Conservation (phyloP, 2,888 invertebrate genomes). For the Heliconius ethilla region DNA sequence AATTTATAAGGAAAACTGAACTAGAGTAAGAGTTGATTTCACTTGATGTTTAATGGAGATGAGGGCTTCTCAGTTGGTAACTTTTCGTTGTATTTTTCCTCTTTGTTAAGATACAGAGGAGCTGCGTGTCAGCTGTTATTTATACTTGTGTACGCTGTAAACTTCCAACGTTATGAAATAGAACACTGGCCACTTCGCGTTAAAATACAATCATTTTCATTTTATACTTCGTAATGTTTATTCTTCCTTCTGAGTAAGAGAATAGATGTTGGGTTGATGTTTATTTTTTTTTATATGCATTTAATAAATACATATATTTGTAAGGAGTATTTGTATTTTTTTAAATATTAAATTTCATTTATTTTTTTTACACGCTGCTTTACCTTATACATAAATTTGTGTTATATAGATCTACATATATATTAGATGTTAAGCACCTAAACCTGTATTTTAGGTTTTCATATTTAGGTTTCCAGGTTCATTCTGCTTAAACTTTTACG, state of each 20-base stretch:
- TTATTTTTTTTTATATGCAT: too few species aligned
- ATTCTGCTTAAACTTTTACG: too few species aligned
- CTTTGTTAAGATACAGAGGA: constrained; percentile 20
- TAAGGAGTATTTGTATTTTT: too few species aligned
- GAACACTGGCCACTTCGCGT: constrained; percentile 22
- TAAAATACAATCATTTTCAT: constrained; percentile 11
- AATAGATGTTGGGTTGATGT: background rate
- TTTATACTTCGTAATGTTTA: background rate
- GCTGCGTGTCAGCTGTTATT: constrained; percentile 38
- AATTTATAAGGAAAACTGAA: constrained; percentile 34
- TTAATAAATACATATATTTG: too few species aligned
- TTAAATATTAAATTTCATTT: too few species aligned
- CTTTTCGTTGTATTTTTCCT: constrained; percentile 37
- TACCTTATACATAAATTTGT: too few species aligned
- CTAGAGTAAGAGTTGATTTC: constrained; percentile 30
- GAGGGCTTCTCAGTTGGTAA: constrained; percentile 38
- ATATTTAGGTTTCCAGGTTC: too few species aligned
- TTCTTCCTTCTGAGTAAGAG: background rate
- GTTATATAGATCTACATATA: too few species aligned
- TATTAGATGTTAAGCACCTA: too few species aligned
- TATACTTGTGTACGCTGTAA: constrained; percentile 35
- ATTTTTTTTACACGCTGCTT: too few species aligned
- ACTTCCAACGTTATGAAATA: constrained; percentile 36
- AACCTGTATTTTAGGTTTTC: too few species aligned
- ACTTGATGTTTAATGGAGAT: constrained; percentile 42